Base-by-base conservation (phyloP, 2,113 vertebrate genomes). In the Thinocorus orbignyianus region DNA sequence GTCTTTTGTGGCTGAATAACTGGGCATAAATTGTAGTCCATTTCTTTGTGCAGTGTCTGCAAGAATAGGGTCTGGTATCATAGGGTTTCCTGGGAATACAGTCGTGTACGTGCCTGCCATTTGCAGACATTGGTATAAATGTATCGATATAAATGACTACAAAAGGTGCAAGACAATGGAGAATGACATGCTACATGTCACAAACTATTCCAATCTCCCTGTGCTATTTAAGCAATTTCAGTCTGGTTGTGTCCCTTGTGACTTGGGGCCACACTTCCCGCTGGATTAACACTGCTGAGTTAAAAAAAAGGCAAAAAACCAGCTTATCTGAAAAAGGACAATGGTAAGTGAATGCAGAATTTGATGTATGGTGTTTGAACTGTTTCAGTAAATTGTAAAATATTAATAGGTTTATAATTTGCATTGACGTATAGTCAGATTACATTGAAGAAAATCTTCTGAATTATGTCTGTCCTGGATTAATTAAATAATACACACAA, bases 361-460 rank as follows among this genome's bases (percentile, higher is more conserved):
- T 90, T 91, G 69, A 73, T 81, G 37, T 46, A n/a, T 65, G 33
- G 33, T 64, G 57, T 89, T 94, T 65, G 52, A 92, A 91, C 20
- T 39, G 33, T 84, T 93, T 81, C n/a, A 25, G n/a, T 54, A 89
- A 81, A 70, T 78, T 64, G 52, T 70, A 51, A 90, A 90, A 72
- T 84, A 93, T 92, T 94, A 89, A 64, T 60, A 65, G 57, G 37
- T 62, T 90, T 85, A 81, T 76, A 91, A 90, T 90, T 93, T 86
- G 5, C 39, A 48, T 68, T 77, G 68, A 66, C 8, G 85, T 85
- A 57, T 17, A 57, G 61, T 39, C 76, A 54, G 72, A 84, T 91
- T 65, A 72, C 25, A 77, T 86, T 83, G 54, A 90, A 64, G 28
- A 70, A 86, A 13, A 10, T 42, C 11, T 77, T 90, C 68, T 69